Evolutionary conservation across 2,797 vertebrate genomes (phyloP), one percentile per base, ranked within the genome.

Genomic region (Sciurus vulgaris): DNA sequence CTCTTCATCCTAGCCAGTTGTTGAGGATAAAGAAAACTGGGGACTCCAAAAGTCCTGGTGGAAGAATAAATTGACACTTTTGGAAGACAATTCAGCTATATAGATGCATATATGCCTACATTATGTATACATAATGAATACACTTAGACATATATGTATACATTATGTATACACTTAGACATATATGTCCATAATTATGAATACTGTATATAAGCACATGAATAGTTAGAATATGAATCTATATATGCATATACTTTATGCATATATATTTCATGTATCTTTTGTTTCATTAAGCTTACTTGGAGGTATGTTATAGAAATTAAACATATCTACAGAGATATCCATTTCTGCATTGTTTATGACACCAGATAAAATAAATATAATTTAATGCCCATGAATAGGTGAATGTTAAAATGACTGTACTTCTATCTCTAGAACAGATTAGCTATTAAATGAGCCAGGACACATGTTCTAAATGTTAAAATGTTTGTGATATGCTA

Each of bases 311-410:
- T 11, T 79, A 51, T 5, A 70, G 22, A 90, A 74, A 84, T 94
- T 84, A 95, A 94, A 26, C 24, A 30, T n/a, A 70, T 79, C 35
- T 18, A 69, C 4, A 91, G 56, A 95, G 83, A 56, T 69, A 38
- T 65, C 30, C 12, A 81, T 72, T 65, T 72, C 59, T 81, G 7
- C 38, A 84, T 87, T 83, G 69, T 63, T 92, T 87, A 76, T 72
- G 67, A 74, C 2, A 84, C 3, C 41, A 26, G 84, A 38, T 87
- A 38, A 81, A 86, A 91, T 3, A 84, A 47, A 90, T 67, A 77
- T 17, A 92, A 65, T 28, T 70, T 83, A 59, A 73, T 38, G 11
- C 22, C 12, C n/a, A 87, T 28, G 69, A 73, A 9, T 18, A n/a
- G 7, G 41, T 33, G 7, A 89, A 79, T 89, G 47, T 70, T 49